phyloP scores from a whole-genome alignment of 2,113 vertebrate species.

The Nematolebias whitei region DNA sequence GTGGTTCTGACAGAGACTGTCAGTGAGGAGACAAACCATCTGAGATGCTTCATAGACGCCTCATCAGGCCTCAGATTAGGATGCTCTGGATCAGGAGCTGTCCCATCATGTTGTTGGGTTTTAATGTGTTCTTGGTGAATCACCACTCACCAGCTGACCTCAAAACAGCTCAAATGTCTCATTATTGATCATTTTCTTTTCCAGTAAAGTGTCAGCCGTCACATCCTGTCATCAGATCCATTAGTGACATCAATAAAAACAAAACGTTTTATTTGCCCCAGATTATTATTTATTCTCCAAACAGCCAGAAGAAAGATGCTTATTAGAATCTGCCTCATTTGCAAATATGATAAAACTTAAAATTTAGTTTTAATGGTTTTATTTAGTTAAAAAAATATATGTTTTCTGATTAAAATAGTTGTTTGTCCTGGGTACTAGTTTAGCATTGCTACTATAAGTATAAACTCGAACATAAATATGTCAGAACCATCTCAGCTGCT shows the following conservation, averaged over 20 bases:
- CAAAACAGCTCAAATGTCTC: neutral
- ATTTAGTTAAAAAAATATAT: too few relatives aligned
- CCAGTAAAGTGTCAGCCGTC: neutral
- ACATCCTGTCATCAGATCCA: too few relatives aligned
- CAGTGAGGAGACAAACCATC: neutral
- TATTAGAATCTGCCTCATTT: neutral
- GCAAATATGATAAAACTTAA: conserved; percentile 10
- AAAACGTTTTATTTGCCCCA: too few relatives aligned
- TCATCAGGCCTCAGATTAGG: too few relatives aligned
- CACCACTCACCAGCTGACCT: neutral
- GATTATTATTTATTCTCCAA: conserved; percentile 12
- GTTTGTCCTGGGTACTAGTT: too few relatives aligned
- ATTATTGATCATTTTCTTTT: neutral
- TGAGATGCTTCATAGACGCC: neutral
- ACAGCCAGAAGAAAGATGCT: neutral
- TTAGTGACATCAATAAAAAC: too few relatives aligned
- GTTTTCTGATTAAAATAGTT: too few relatives aligned
- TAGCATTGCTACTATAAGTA: too few relatives aligned
- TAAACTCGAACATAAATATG: too few relatives aligned
- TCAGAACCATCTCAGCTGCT: too few relatives aligned
- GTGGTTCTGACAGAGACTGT: conserved; percentile 52
- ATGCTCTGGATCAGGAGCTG: neutral
- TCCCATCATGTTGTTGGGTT: neutral
- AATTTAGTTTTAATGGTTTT: neutral
- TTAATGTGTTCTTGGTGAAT: neutral